Conservation (phyloP, 2,888 invertebrate species). For the Coelopa pilipes region DNA sequence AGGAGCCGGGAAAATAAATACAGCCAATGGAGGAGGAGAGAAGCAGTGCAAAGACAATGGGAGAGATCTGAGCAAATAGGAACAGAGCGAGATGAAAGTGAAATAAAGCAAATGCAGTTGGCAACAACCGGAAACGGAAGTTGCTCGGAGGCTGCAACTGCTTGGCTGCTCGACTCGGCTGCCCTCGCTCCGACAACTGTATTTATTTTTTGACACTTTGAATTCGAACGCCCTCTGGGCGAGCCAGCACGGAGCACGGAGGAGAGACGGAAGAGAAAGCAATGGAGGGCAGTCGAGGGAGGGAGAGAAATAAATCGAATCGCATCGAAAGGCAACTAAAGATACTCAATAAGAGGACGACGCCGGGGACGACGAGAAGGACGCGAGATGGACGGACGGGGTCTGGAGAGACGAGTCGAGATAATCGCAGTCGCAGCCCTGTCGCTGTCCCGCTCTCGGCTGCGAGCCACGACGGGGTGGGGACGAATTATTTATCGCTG, state of each 20-base stretch:
- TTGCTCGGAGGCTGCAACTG: constrained; percentile 7
- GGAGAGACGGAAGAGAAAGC: not conserved
- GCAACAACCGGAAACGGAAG: constrained; percentile 27
- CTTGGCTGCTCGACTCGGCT: not conserved
- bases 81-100: not conserved
- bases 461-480: too few species aligned
- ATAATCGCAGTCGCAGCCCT: too few species aligned
- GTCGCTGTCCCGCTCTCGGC: too few species aligned
- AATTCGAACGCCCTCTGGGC: not conserved
- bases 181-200: constrained; percentile 12
- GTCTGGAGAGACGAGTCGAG: too few species aligned
- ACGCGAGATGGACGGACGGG: too few species aligned
- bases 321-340: not conserved
- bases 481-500: too few species aligned
- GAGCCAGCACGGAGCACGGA: not conserved
- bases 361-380: not conserved
- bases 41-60: not conserved
- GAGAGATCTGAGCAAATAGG: not conserved
- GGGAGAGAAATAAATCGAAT: not conserved
- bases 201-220: constrained; percentile 34
- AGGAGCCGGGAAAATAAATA: too few species aligned
- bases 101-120: not conserved
- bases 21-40: too few species aligned
- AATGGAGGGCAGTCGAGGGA: not conserved
- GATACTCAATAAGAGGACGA: not conserved